Evolutionary conservation across 2,797 vertebrate species (phyloP), one percentile per base, ranked within the genome.

Genomic region (Mergus octosetaceus): DNA sequence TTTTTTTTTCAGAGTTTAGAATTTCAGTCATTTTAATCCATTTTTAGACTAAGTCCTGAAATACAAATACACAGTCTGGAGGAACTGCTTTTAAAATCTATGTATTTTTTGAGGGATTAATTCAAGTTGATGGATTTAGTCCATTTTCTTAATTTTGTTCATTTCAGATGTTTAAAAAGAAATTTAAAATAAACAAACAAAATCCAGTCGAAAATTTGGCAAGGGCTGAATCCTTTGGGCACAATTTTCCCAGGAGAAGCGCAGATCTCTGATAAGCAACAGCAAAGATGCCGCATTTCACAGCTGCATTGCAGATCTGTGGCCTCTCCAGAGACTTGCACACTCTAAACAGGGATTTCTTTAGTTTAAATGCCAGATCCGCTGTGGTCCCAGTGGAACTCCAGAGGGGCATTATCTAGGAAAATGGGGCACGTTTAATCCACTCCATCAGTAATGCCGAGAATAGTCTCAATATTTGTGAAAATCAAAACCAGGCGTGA

Each of bases 151-250:
- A 85, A 74, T 72, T 90, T 92, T 94, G 72, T 94, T 96, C 61
- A 93, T 95, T 96, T 96, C 93, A 96, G 65, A 92, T 92, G 60
- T 94, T 94, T 95, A 89, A 96, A 94, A 94, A 94, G 53, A 93
- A 95, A 93, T 91, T 74, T 92, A 93, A 96, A 95, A 96, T 94
- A 97, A 96, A 95, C 93, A 97, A 96, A 95, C 88, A 93, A 94
- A 93, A 95, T 89, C 75, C 81, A 92, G 74, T 14, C 49, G 61
- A 89, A 96, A 95, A 90, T 90, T 92, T 83, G 91, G 85, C 88
- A 94, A 92, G 41, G 61, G 57, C 84, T 94, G 88, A 92, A 92
- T 96, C 95, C 88, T 94, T 87, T 90, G 93, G 93, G 96, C 88
- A 87, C 76, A 87, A 58, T 76, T 95, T 93, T 93, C 95, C 94